Conservation (phyloP, 2,888 invertebrate genomes). For the Drosophila picticornis region DNA sequence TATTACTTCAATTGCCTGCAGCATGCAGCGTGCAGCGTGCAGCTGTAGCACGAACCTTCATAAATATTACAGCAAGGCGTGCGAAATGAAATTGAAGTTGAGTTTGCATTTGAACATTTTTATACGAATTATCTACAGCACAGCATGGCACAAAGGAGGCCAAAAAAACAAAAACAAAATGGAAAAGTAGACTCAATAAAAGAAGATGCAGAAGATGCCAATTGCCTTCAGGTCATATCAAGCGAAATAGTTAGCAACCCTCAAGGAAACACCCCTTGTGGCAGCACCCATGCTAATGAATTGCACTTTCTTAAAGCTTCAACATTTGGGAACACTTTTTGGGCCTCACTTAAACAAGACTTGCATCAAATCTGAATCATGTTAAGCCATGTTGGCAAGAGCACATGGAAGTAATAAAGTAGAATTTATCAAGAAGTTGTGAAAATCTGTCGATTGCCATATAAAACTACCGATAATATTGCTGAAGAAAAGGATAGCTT, state of each 20-base stretch:
- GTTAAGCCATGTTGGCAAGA: conserved; percentile 35
- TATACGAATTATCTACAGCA: conserved; percentile 54
- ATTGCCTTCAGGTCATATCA: conserved; percentile 29
- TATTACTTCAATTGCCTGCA: conserved; percentile 54
- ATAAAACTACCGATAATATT: not conserved
- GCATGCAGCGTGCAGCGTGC: conserved; percentile 44
- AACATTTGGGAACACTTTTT: conserved; percentile 31
- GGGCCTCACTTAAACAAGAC: conserved; percentile 29
- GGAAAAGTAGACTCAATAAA: not conserved
- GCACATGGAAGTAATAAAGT: not conserved
- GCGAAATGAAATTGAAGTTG: conserved; percentile 60
- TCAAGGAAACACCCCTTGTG: conserved; percentile 14
- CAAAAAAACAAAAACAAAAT: not conserved
- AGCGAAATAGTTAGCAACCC: conserved; percentile 18
- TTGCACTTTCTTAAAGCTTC: conserved; percentile 14
- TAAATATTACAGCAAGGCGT: conserved; percentile 65
- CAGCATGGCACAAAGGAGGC: conserved; percentile 8
- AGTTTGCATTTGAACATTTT: conserved; percentile 62
- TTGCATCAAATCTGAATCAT: conserved; percentile 64
- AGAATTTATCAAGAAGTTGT: not conserved
- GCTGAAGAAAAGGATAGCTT: not conserved
- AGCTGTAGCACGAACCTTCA: conserved; percentile 44
- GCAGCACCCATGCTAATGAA: conserved; percentile 26
- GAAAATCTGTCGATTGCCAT: not conserved
- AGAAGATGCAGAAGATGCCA: not conserved